Evolutionary conservation across 1,140 invertebrate genomes (phyloP).

Genomic region (Protaetia brevitarsis): DNA sequence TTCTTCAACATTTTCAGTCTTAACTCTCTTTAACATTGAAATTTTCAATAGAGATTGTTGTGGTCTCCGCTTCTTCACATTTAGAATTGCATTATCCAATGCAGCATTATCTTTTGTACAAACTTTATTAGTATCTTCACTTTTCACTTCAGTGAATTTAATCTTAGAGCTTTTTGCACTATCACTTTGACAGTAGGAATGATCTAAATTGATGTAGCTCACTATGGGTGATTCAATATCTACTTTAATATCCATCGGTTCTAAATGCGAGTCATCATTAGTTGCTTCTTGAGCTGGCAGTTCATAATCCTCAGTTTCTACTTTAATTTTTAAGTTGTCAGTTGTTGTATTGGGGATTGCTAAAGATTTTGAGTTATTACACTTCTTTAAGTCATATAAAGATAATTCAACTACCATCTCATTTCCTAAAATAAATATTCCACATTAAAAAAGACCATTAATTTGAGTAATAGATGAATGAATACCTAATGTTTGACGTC

Average conservation of each 20-base stretch:
- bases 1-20: not conserved
- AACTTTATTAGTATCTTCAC: not conserved
- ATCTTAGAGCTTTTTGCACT: not conserved
- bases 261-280: not conserved
- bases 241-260: not conserved
- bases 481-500: slow-evolving; percentile 75
- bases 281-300: not conserved
- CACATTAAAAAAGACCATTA: slow-evolving; percentile 21
- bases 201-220: slow-evolving; percentile 19
- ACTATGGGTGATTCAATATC: slow-evolving; percentile 7
- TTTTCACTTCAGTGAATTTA: not conserved
- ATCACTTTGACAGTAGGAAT: slow-evolving; percentile 20
- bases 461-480: not conserved
- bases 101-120: not conserved
- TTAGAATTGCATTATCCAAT: not conserved
- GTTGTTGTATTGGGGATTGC: not conserved
- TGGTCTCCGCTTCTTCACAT: slow-evolving; percentile 21
- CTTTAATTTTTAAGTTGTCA: not conserved
- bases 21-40: slow-evolving; percentile 15
- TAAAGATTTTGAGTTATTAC: not conserved
- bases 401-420: slow-evolving; percentile 74
- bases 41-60: slow-evolving; percentile 26
- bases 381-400: slow-evolving; percentile 51
- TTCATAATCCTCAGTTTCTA: not conserved
- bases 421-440: slow-evolving; percentile 55